Conservation (phyloP, 2,797 vertebrate genomes). For the Macropodus opercularis region DNA sequence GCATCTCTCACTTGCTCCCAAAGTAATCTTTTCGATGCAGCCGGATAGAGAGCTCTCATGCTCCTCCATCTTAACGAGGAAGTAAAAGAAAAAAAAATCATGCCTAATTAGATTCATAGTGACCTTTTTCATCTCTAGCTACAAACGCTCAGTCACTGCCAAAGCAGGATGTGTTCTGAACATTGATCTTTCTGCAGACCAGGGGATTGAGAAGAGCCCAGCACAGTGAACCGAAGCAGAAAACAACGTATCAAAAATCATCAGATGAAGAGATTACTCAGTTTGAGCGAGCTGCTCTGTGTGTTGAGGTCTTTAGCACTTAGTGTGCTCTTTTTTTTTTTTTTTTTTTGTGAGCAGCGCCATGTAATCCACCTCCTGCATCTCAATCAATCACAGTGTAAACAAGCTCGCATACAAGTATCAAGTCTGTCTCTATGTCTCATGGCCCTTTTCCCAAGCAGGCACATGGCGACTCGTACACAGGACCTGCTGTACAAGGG, state of each 20-base stretch:
- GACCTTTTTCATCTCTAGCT: conserved; percentile 77
- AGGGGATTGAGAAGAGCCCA: conserved; percentile 64
- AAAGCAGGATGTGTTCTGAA: conserved; percentile 71
- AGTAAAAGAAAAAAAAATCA: conserved; percentile 75
- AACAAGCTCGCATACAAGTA: conserved; percentile 50
- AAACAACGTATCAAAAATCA: conserved; percentile 76
- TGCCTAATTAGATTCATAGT: conserved; percentile 81
- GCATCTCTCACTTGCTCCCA: conserved; percentile 63
- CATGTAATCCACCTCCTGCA: conserved; percentile 68
- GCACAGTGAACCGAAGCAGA: conserved; percentile 66
- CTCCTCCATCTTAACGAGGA: conserved; percentile 67
- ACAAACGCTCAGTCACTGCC: conserved; percentile 61
- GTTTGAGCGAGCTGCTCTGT: conserved; percentile 61
- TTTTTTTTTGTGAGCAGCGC: conserved; percentile 54
- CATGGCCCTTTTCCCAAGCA: conserved; percentile 57
- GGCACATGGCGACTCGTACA: conserved; percentile 56
- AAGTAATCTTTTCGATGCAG: conserved; percentile 60
- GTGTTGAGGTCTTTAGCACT: conserved; percentile 61
- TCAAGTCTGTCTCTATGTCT: conserved; percentile 40
- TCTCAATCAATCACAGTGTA: conserved; percentile 63
- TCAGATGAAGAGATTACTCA: conserved; percentile 78
- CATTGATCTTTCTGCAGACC: conserved; percentile 78
- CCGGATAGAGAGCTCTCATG: conserved; percentile 53
- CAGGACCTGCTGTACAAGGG: conserved; percentile 33
- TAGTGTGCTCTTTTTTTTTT: too few species aligned